Evolutionary conservation across 92 coral and sea anemone genomes (phyloP).

Genomic region (Porites cylindrica): DNA sequence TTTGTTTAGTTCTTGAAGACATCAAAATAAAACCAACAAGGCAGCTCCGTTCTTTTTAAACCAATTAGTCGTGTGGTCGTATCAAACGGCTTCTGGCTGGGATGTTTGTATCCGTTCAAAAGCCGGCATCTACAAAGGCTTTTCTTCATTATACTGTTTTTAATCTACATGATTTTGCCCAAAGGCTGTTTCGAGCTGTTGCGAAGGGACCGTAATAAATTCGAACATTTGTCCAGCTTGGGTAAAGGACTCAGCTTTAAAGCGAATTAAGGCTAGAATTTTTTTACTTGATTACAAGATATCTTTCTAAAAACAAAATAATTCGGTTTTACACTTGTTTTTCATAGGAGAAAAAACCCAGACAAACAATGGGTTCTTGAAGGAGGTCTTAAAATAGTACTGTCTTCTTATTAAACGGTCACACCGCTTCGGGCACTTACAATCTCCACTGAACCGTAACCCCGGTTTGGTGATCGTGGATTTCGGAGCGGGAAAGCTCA

Average conservation of each 20-base stretch:
- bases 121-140: constrained; percentile 77
- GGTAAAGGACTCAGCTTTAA: constrained; percentile 29
- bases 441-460: constrained; percentile 20
- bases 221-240: constrained; percentile 25
- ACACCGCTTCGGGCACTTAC: constrained; percentile 16
- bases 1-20: constrained; percentile 57
- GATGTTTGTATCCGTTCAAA: constrained; percentile 46
- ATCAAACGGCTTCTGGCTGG: constrained; percentile 51
- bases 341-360: constrained; percentile 54
- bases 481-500: background rate
- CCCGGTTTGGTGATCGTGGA: constrained; percentile 19
- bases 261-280: background rate
- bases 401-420: constrained; percentile 22
- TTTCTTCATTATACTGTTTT: constrained; percentile 47
- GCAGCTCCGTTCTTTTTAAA: constrained; percentile 51
- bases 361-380: constrained; percentile 57
- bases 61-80: constrained; percentile 56
- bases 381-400: constrained; percentile 43
- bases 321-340: constrained; percentile 56
- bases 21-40: constrained; percentile 62
- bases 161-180: constrained; percentile 68
- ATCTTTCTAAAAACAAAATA: constrained; percentile 45
- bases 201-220: constrained; percentile 39
- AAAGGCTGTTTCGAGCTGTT: constrained; percentile 71
- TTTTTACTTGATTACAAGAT: background rate